phyloP scores from a whole-genome alignment of 1,140 invertebrate genomes.

The Hetaerina americana region DNA sequence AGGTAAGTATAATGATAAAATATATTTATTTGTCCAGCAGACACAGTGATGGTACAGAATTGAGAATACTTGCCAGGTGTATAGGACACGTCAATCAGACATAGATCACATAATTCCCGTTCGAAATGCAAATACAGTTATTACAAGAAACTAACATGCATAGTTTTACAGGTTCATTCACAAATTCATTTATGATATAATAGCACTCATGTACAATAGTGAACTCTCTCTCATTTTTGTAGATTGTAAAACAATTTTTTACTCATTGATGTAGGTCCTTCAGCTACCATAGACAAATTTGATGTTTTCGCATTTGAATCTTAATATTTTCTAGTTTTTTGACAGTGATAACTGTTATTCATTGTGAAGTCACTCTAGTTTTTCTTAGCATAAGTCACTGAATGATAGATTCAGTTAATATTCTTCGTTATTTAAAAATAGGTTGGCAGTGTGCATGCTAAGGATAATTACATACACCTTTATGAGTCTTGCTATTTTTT shows the following conservation, averaged over 20 bases:
- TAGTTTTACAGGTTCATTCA: too few relatives aligned
- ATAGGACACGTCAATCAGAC: neutral
- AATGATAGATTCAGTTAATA: neutral
- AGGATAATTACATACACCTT: neutral
- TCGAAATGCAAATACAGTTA: too few relatives aligned
- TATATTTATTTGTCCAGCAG: neutral
- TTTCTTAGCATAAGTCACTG: neutral
- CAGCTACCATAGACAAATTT: too few relatives aligned
- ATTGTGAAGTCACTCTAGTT: neutral
- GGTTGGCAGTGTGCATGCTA: neutral
- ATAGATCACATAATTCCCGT: neutral
- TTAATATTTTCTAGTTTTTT: neutral
- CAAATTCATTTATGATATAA: too few relatives aligned
- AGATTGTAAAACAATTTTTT: too few relatives aligned
- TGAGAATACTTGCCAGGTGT: neutral
- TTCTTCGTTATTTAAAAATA: neutral
- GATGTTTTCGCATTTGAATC: neutral
- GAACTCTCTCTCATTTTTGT: too few relatives aligned
- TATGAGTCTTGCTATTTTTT: neutral
- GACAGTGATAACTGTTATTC: neutral
- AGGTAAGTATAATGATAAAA: too few relatives aligned
- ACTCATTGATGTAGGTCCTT: too few relatives aligned
- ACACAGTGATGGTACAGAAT: too few relatives aligned
- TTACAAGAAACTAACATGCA: too few relatives aligned
- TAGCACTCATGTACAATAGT: too few relatives aligned